Evolutionary conservation across 2,113 vertebrate genomes (phyloP).

Genomic region (Caloenas nicobarica): DNA sequence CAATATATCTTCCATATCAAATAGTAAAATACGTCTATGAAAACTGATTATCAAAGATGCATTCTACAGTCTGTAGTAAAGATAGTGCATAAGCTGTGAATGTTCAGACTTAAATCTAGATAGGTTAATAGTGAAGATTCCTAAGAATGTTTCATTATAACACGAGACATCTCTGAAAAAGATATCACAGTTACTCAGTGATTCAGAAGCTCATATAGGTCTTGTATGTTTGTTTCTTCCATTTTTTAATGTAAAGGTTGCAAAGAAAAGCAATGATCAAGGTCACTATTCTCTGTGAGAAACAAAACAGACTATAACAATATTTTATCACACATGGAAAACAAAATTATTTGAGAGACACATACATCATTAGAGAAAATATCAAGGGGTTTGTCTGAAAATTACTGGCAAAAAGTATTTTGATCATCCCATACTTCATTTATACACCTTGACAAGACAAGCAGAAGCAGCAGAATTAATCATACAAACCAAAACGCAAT

Average conservation of each 20-base stretch:
- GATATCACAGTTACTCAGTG: neutral
- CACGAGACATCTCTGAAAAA: constrained; percentile 16
- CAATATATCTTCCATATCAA: neutral
- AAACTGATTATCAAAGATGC: neutral
- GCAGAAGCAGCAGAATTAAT: neutral
- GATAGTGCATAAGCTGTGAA: neutral
- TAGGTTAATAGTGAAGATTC: constrained; percentile 1
- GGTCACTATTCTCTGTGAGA: neutral
- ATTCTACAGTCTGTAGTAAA: neutral
- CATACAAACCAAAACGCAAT: neutral
- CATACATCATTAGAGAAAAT: neutral
- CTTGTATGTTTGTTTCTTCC: neutral
- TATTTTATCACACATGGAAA: constrained; percentile 20
- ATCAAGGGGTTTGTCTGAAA: neutral
- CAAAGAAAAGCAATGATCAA: constrained; percentile 8
- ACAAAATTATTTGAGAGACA: constrained; percentile 34
- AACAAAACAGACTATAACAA: constrained; percentile 4
- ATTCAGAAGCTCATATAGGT: neutral
- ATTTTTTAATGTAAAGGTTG: neutral
- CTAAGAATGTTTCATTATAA: neutral
- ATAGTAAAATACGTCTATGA: neutral
- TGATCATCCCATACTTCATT: neutral
- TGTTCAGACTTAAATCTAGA: constrained; percentile 7
- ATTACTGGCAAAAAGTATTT: neutral
- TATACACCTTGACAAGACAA: neutral